Conservation (phyloP, 2,888 invertebrate genomes). For the Pharmacophagus antenor region DNA sequence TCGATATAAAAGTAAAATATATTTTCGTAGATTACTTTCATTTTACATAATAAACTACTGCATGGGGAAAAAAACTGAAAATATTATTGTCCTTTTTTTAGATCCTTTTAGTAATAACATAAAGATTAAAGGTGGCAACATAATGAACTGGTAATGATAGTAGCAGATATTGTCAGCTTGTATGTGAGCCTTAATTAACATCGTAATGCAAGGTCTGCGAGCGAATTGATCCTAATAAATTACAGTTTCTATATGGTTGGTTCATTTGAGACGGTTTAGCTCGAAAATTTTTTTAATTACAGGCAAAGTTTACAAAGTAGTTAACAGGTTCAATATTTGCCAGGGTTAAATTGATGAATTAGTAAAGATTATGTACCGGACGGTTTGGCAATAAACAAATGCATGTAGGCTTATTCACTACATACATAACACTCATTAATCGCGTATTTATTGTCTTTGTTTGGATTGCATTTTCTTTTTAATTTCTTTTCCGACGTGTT, state of each 20-base stretch:
- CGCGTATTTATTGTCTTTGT: no score
- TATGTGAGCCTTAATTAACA: background rate
- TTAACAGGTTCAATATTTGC: slow-evolving; percentile 7
- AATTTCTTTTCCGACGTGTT: no score
- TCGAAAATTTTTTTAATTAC: slow-evolving; percentile 25
- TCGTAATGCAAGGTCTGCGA: background rate
- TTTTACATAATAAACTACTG: no score
- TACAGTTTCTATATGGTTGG: slow-evolving; percentile 10
- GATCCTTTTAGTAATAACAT: no score
- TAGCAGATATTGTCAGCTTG: background rate
- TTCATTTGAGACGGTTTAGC: slow-evolving; percentile 21
- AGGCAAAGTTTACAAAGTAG: slow-evolving; percentile 20
- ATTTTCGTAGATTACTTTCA: no score
- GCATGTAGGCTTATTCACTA: background rate
- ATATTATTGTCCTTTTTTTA: background rate
- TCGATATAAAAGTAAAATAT: no score
- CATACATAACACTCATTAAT: no score
- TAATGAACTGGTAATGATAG: background rate
- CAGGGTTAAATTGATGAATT: slow-evolving; percentile 16
- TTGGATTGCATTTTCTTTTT: no score
- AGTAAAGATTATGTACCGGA: slow-evolving; percentile 17
- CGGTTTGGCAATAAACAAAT: background rate
- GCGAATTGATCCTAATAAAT: slow-evolving; percentile 16
- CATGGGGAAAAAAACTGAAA: background rate
- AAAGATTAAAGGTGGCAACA: background rate